Evolutionary conservation across 2,797 vertebrate genomes (phyloP), one percentile per base, ranked within the genome.

Genomic region (Sebastes wilsoni): DNA sequence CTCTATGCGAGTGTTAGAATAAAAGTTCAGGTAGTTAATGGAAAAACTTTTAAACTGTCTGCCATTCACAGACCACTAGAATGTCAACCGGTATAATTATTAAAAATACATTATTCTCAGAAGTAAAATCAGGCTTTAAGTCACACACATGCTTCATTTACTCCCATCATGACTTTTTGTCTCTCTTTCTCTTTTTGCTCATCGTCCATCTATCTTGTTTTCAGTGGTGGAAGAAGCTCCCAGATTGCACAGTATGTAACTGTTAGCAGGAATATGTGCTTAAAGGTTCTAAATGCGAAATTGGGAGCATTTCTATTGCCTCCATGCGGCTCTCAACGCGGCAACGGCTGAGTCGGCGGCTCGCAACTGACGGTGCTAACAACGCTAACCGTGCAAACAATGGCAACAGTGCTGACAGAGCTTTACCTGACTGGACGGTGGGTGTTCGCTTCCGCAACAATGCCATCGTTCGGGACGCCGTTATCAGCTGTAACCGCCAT

Each of bases 21-120:
- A 65, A 85, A 87, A 88, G 71, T 88, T 83, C 56, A 75, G 71
- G 82, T 81, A 69, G 83, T 76, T 88, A 72, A 88, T 86, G 49
- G 66, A 60, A 83, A 84, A 83, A 83, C 67, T 77, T 85, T 85
- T 56, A 76, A 81, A 79, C 62, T 58, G 60, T 77, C 61, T 76
- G 52, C 66, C 68, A 52, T 64, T 87, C 62, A 70, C 20, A 67
- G 61, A 77, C 56, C 5, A 30, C 14, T n/a, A 12, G 28, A 79
- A 78, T 68, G 54, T 36, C 65, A 59, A 30, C 18, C 1, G 1
- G 27, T 55, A 8, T 67, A 52, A 82, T 76, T 71, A 66, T 13
- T 34, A 38, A 32, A 66, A 75, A 42, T 3, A 56, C 49, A 66
- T 64, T 71, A 69, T 27, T 54, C 14, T 59, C 13, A 64, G 22